Conservation (phyloP, 64 coral and sea anemone species). For the Stylophora pistillata region DNA sequence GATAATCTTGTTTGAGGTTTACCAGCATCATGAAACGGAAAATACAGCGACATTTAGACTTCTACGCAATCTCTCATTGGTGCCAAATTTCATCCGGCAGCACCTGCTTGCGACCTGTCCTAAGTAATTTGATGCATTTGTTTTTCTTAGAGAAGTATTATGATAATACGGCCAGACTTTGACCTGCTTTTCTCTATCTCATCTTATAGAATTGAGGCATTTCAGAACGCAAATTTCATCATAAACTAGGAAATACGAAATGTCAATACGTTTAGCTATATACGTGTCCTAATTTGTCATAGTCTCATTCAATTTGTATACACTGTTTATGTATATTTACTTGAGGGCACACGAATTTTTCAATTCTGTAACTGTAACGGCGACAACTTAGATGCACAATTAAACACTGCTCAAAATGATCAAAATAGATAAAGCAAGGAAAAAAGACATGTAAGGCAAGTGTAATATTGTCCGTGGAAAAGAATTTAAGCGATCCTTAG, state of each 20-base stretch:
- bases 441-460: background rate
- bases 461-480: background rate
- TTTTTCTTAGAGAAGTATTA: background rate
- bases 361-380: background rate
- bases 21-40: background rate
- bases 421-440: background rate
- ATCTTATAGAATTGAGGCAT: background rate
- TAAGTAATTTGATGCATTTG: background rate
- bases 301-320: background rate
- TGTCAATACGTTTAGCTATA: background rate
- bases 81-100: background rate
- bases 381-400: background rate
- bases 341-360: background rate
- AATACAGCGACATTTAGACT: background rate
- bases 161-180: background rate
- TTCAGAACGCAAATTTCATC: background rate
- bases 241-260: background rate
- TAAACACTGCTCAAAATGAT: background rate
- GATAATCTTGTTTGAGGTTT: constrained; percentile 3
- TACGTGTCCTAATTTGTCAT: background rate
- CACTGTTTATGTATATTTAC: background rate
- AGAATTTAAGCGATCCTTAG: background rate
- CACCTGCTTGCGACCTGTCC: background rate
- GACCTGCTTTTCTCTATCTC: background rate
- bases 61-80: background rate